Percentiles rank a stretch among this genome's conserved stretches.
phyloP scores from a whole-genome alignment of 2,113 vertebrate species.

The Chiloscyllium plagiosum region DNA sequence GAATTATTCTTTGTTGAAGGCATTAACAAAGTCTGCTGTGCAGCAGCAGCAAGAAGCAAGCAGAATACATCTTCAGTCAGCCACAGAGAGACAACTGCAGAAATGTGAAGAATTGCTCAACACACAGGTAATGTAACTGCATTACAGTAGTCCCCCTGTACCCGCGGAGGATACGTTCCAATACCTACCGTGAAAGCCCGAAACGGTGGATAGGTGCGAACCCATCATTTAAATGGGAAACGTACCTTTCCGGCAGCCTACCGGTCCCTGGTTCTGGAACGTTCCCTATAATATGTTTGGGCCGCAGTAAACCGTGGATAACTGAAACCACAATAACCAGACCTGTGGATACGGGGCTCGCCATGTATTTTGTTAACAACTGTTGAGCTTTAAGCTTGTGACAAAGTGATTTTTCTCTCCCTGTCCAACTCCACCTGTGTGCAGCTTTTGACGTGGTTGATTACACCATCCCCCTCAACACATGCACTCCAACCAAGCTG shows the following conservation, averaged over 20 bases:
- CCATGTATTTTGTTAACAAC: not conserved
- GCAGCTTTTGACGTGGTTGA: not conserved
- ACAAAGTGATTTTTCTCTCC: not conserved
- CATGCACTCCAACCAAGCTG: not conserved
- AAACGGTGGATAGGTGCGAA: no score
- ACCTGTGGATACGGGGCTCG: no score
- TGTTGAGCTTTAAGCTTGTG: not conserved
- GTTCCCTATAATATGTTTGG: no score
- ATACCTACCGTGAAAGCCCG: no score
- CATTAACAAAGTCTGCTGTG: slow-evolving; percentile 59
- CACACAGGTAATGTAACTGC: slow-evolving; percentile 54
- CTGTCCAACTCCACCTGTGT: not conserved
- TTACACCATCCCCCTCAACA: not conserved
- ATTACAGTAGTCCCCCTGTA: not conserved
- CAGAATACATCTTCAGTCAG: slow-evolving; percentile 58
- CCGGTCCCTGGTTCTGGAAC: no score
- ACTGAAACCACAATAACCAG: no score
- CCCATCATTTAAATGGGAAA: no score
- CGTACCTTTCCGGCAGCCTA: no score
- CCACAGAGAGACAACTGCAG: slow-evolving; percentile 61
- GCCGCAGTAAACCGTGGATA: no score
- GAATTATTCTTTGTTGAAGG: slow-evolving; percentile 49
- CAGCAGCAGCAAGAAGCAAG: slow-evolving; percentile 58
- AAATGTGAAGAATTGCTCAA: slow-evolving; percentile 64
- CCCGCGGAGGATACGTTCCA: no score